Conservation (phyloP, 2,113 vertebrate genomes). For the Lipophrys pholis region DNA sequence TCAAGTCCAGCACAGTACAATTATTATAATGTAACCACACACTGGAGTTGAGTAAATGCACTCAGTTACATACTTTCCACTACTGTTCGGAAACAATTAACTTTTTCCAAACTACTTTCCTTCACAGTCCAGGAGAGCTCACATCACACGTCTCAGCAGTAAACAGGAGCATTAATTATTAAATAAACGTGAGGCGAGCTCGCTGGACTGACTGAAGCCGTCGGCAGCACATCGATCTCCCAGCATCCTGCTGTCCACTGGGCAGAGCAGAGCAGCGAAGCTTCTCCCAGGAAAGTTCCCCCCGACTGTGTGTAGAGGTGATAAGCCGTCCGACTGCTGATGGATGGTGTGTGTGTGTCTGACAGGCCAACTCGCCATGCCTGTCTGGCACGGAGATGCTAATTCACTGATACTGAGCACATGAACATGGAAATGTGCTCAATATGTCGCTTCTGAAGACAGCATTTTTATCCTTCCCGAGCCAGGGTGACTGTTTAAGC, state of each 20-base stretch:
- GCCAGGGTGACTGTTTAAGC: neutral
- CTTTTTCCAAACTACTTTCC: conserved; percentile 15
- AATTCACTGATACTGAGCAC: too few relatives aligned
- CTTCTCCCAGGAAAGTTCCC: conserved; percentile 49
- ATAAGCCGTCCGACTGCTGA: conserved; percentile 51
- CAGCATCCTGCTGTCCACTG: conserved; percentile 10
- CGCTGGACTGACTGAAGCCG: neutral
- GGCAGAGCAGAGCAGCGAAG: conserved; percentile 11
- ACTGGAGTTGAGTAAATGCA: neutral
- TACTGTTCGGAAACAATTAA: neutral
- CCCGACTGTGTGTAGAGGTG: conserved; percentile 41
- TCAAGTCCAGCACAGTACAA: too few relatives aligned
- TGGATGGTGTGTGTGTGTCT: conserved; percentile 45
- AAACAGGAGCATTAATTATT: conserved; percentile 52
- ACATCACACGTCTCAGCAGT: conserved; percentile 24
- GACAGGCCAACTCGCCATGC: conserved; percentile 9
- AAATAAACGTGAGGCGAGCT: conserved; percentile 48
- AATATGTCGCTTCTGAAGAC: too few relatives aligned
- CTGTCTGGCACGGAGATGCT: too few relatives aligned
- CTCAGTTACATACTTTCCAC: neutral
- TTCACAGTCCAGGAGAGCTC: conserved; percentile 18
- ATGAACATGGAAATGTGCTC: too few relatives aligned
- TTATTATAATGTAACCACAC: too few relatives aligned
- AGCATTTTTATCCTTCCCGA: too few relatives aligned
- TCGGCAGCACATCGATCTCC: conserved; percentile 18